Conservation (phyloP, 1,140 invertebrate genomes). For the Meloidogyne hapla region DNA sequence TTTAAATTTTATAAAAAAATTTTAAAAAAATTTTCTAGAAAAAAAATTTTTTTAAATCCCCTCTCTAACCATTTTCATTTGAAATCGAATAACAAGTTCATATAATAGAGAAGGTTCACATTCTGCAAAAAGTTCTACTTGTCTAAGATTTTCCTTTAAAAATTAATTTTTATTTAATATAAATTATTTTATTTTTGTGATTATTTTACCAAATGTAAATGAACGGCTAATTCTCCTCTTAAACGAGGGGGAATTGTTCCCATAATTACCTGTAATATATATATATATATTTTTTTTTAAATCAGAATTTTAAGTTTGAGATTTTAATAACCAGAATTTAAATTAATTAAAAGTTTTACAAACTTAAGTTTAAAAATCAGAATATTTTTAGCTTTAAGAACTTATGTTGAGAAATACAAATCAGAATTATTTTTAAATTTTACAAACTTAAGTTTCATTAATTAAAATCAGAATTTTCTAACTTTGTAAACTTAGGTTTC, state of each 20-base stretch:
- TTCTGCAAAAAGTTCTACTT: slow-evolving; percentile 72
- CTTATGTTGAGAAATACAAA: too few relatives aligned
- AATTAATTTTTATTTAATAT: slow-evolving; percentile 67
- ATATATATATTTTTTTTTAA: too few relatives aligned
- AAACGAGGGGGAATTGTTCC: slow-evolving; percentile 31
- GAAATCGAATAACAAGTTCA: slow-evolving; percentile 83
- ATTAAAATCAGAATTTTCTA: too few relatives aligned
- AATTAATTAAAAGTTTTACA: too few relatives aligned
- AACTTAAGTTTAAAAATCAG: too few relatives aligned
- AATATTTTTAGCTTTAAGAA: too few relatives aligned
- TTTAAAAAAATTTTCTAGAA: not conserved
- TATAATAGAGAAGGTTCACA: slow-evolving; percentile 87
- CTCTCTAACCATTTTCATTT: slow-evolving; percentile 48
- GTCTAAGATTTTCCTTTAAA: slow-evolving; percentile 78
- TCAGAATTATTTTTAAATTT: too few relatives aligned
- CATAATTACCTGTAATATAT: slow-evolving; percentile 43
- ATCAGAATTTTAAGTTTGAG: not conserved
- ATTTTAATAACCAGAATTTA: too few relatives aligned
- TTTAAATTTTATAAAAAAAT: not conserved
- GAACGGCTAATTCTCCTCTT: slow-evolving; percentile 62
- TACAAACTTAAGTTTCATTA: too few relatives aligned
- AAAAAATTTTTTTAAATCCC: too few relatives aligned
- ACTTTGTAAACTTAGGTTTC: too few relatives aligned
- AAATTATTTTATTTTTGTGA: too few relatives aligned
- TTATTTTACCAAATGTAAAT: slow-evolving; percentile 86